Evolutionary conservation across 2,113 vertebrate species (phyloP).

Genomic region (Pteruthius melanotis): DNA sequence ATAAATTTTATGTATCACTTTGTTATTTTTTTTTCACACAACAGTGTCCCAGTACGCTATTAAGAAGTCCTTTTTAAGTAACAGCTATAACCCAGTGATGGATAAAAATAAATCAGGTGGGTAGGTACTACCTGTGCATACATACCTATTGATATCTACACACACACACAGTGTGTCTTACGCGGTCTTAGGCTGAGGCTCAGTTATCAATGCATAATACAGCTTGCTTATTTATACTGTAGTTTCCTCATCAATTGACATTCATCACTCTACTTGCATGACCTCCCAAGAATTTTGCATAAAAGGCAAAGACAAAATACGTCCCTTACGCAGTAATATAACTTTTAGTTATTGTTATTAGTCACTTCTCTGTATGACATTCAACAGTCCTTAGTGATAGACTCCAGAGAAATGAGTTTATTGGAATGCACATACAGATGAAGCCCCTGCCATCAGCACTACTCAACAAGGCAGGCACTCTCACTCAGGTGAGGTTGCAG

Average conservation of each 20-base stretch:
- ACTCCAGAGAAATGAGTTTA: not conserved
- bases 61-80: not conserved
- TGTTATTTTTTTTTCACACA: not conserved
- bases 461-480: not conserved
- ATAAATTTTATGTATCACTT: not conserved
- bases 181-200: not conserved
- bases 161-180: not conserved
- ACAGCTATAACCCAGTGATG: not conserved
- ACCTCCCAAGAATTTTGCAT: not conserved
- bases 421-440: not conserved
- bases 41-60: not conserved
- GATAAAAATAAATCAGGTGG: not conserved
- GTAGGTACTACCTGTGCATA: not conserved
- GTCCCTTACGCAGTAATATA: rapidly evolving
- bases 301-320: not conserved
- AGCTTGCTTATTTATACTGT: not conserved
- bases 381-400: not conserved
- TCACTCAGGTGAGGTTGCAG: not conserved
- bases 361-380: not conserved
- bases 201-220: not conserved
- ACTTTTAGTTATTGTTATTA: not conserved
- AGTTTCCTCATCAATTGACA: not conserved
- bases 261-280: not conserved
- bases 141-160: not conserved
- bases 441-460: not conserved